These are phyloP conservation scores for Menidia beryllina DNA, from an alignment of 2,113 vertebrate genomes.

Conservation along the genomic window DNA sequence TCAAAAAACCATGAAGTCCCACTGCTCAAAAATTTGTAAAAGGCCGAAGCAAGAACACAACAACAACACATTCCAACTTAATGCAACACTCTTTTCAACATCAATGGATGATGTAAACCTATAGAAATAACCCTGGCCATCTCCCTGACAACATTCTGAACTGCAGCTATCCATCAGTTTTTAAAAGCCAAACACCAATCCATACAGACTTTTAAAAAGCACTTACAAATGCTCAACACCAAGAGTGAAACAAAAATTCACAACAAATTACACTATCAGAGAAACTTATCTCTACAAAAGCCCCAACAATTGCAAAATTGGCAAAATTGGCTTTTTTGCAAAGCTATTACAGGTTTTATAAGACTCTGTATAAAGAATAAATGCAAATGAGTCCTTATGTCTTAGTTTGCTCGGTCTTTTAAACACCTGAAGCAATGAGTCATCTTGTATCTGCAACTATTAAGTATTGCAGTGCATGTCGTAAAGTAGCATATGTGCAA, in stretches of 20 bases:
- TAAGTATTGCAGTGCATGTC: too few species aligned
- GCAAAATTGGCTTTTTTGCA: too few species aligned
- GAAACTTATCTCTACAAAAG: neutral
- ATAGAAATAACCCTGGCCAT: neutral
- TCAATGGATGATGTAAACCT: neutral
- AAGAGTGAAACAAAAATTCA: neutral
- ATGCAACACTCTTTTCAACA: neutral
- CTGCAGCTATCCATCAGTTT: neutral
- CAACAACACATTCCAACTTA: neutral
- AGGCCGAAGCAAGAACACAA: neutral
- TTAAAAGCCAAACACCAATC: neutral
- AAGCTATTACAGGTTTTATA: too few species aligned
- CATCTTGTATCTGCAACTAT: too few species aligned
- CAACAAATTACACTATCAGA: neutral
- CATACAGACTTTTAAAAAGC: neutral
- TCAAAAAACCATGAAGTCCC: too few species aligned
- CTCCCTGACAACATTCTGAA: neutral
- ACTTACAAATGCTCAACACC: neutral
- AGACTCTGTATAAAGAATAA: too few species aligned
- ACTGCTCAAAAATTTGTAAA: neutral
- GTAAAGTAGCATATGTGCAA: too few species aligned
- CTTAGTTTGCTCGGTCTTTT: too few species aligned
- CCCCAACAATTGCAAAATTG: neutral
- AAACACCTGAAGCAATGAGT: too few species aligned
- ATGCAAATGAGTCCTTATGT: too few species aligned